Base-by-base conservation (phyloP, 2,888 invertebrate genomes). In the Bugulina stolonifera region DNA sequence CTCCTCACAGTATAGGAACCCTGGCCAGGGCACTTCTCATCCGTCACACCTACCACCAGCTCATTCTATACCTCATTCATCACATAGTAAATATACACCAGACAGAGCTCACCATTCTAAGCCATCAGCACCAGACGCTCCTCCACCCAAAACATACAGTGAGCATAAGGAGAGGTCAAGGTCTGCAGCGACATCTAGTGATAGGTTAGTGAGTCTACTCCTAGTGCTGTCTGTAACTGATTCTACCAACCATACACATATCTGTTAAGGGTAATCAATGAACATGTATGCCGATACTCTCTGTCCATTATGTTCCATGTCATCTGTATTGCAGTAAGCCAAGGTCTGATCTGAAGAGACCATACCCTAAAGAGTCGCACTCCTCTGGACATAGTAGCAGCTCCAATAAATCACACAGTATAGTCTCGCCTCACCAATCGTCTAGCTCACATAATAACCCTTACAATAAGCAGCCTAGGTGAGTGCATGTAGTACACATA, bases 331-430 rank as follows among this genome's bases (percentile, higher is more conserved):
- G 18, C n/a, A 64, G 64, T 32, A 64, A 64, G n/a, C 5, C 64
- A 3, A 27, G 64, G 64, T n/a, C 29, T 32, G 64, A 64, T 32
- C n/a, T 64, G 34, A 64, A 64, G 32, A 27, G 64, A 32, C 64
- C 64, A 14, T 27, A 64, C 32, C 64, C 64, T 29, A 64, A 64
- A 27, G 64, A 64, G 2, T 10, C 64, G 25, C 64, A 64, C n/a
- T 34, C 32, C 2, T 64, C 64, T 14, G 29, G 25, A 32, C 18
- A 22, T 3, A 22, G 64, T 64, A 27, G 29, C 10, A 32, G 32
- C 64, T 14, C 5, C n/a, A 55, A 32, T 27, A 64, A 64, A 64
- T 27, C 64, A 64, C 64, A 64, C 32, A 27, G 27, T 32, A 27
- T 25, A n/a, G 57, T 27, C 14, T 57, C 57, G 10, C 27, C 57